phyloP scores from a whole-genome alignment of 2,797 vertebrate species.

The Coreius guichenoti region DNA sequence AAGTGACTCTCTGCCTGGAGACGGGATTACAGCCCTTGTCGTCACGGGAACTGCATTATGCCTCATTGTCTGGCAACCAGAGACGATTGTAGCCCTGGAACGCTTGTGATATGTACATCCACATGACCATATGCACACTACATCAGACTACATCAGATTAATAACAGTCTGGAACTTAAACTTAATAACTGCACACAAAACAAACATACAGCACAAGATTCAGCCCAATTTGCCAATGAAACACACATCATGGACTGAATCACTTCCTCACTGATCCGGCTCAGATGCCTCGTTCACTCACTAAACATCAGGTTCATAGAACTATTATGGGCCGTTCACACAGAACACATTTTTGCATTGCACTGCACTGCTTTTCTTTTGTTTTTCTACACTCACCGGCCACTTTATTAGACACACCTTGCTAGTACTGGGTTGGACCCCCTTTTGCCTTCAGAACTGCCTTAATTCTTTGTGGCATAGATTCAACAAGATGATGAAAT shows the following conservation, averaged over 20 bases:
- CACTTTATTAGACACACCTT: background rate
- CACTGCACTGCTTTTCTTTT: background rate
- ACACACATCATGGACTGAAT: background rate
- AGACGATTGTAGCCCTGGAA: slow-evolving; percentile 8
- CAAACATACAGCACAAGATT: background rate
- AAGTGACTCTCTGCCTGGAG: slow-evolving; percentile 74
- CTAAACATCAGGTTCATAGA: background rate
- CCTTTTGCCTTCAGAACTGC: too few species aligned
- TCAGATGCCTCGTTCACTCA: background rate
- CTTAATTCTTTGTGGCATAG: background rate
- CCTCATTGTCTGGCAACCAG: slow-evolving; percentile 72
- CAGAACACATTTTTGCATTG: background rate
- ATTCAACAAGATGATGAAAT: background rate
- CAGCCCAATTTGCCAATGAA: background rate
- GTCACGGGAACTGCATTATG: slow-evolving; percentile 73
- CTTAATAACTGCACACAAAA: background rate
- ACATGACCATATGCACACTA: background rate
- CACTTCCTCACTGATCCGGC: background rate
- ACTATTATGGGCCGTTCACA: background rate
- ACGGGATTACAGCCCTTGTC: slow-evolving; percentile 80
- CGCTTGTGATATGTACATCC: background rate
- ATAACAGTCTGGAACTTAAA: background rate
- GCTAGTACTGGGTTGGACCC: background rate
- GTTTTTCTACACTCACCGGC: background rate
- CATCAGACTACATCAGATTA: background rate